Evolutionary conservation across 2,113 vertebrate genomes (phyloP), one percentile per base, ranked within the genome.

Genomic region (Acanthisitta chloris): DNA sequence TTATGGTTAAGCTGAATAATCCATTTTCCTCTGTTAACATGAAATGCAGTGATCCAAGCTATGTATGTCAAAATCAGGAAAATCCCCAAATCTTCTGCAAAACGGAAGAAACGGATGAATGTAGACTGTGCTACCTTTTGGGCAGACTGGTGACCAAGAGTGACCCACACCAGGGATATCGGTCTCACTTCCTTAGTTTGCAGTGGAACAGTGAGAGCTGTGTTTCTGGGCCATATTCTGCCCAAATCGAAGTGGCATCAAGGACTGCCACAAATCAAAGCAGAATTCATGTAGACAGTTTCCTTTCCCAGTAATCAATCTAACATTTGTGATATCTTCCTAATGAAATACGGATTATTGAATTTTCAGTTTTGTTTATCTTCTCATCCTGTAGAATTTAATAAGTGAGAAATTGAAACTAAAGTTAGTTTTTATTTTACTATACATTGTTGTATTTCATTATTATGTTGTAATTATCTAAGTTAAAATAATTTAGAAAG

Each of bases 1-100:
- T 61, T 95, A 87, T 64, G 81, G 71, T 76, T 78, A 92, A 86
- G 62, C 40, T 81, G 54, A 90, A 82, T 71, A 85, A 69, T 69
- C 26, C 16, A 23, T 96, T 95, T 96, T 95, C 52, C 33, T 64
- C 57, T 29, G 8, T 81, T 55, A 94, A 95, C 17, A 26, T 72
- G 54, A 74, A 66, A 67, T 58, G 15, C 65, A 83, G 42, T 25
- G 0, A 43, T 59, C 33, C 54, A 26, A 77, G 12, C 29, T 21
- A 17, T 2, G 2, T 38, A 9, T 59, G 59, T 62, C 24, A 70
- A 81, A 70, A 29, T 55, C 25, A 67, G 33, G 45, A 95, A 51
- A 80, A 76, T 48, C 51, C 14, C 10, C 5, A n/a, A n/a, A 14
- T 86, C 31, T 36, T 84, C 55, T 83, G 26, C 21, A 62, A 54